Conservation (phyloP, 2,113 vertebrate genomes). For the Hippocampus barbouri region DNA sequence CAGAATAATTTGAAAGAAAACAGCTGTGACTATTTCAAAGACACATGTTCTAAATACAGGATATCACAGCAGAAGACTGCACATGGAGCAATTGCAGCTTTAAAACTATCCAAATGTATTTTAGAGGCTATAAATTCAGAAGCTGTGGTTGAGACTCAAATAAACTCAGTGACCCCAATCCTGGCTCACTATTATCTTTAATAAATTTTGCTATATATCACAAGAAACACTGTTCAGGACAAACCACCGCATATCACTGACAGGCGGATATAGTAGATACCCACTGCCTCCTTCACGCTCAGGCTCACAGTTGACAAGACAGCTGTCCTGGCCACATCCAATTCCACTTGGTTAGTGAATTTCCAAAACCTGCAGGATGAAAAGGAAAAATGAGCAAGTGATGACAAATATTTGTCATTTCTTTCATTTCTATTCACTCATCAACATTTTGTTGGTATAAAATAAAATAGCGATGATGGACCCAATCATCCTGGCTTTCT, state of each 20-base stretch:
- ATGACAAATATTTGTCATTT: background rate
- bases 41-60: background rate
- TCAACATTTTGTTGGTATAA: background rate
- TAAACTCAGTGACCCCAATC: slow-evolving; percentile 1
- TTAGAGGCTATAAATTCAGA: background rate
- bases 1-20: background rate
- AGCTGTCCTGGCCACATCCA: background rate
- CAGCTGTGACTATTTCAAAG: background rate
- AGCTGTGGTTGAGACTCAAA: background rate
- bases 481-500: too few species aligned
- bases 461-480: background rate
- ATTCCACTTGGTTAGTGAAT: background rate
- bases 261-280: background rate
- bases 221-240: background rate
- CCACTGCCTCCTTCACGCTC: background rate
- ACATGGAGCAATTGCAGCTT: background rate
- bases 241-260: background rate
- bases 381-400: background rate
- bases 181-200: background rate
- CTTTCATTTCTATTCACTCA: background rate
- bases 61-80: background rate
- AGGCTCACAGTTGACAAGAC: background rate
- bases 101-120: background rate
- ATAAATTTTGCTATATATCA: background rate
- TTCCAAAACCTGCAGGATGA: background rate